phyloP scores from a whole-genome alignment of 2,113 vertebrate genomes.

The Tautogolabrus adspersus region DNA sequence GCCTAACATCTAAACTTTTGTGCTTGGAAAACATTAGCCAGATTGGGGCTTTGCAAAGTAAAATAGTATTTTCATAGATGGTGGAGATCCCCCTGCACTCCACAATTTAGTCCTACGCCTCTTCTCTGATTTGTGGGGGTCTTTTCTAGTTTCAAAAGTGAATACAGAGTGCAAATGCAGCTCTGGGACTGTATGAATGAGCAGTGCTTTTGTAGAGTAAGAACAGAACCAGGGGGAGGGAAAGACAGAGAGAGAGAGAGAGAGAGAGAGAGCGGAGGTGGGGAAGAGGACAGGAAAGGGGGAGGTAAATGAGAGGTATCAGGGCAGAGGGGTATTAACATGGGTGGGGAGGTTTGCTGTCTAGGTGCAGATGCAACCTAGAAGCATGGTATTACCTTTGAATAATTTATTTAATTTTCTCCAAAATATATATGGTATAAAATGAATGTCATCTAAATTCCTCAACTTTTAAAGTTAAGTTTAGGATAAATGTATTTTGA shows the following conservation, averaged over 20 bases:
- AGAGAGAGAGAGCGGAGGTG: conserved; percentile 30
- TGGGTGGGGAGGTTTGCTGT: background rate
- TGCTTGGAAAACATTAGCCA: conserved; percentile 70
- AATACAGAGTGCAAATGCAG: conserved; percentile 21
- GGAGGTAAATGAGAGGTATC: conserved; percentile 33
- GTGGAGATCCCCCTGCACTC: conserved; percentile 68
- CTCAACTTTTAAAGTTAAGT: too few relatives aligned
- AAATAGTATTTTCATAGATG: conserved; percentile 44
- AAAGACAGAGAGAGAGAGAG: conserved; percentile 8
- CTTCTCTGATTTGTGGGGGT: conserved; percentile 63
- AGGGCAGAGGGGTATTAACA: background rate
- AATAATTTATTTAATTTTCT: too few relatives aligned
- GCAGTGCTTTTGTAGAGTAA: conserved; percentile 18
- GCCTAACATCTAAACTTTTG: conserved; percentile 49
- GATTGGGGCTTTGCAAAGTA: conserved; percentile 35
- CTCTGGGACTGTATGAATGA: conserved; percentile 25
- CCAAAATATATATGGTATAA: background rate
- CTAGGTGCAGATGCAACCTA: background rate
- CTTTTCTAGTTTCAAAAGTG: conserved; percentile 61
- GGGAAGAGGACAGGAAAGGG: conserved; percentile 41
- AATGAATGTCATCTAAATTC: background rate
- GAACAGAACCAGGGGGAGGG: conserved; percentile 21
- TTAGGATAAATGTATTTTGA: too few relatives aligned
- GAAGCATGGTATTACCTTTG: background rate
- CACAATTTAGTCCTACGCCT: conserved; percentile 54